A percentile compares a stretch with the other conserved stretches of the same genome.
phyloP scores from a whole-genome alignment of 2,797 vertebrate genomes.

The Schizopygopsis malacanthus region DNA sequence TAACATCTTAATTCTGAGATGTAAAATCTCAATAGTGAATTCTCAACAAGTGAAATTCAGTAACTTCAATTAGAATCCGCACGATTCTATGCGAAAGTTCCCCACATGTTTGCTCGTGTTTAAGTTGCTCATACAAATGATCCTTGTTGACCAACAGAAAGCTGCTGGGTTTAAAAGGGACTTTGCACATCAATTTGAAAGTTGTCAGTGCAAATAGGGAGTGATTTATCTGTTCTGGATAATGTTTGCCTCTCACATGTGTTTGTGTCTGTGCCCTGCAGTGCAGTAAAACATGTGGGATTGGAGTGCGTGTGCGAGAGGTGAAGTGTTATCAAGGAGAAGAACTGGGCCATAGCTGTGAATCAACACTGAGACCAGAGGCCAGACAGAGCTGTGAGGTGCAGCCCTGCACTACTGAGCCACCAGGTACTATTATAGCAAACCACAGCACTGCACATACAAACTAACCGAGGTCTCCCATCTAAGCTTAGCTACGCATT shows the following conservation, averaged over 20 bases:
- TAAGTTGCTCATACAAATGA: background rate
- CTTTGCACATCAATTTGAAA: background rate
- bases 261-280: conserved; percentile 60
- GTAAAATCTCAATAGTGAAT: background rate
- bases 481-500: background rate
- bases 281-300: conserved; percentile 89
- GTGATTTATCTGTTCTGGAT: background rate
- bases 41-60: background rate
- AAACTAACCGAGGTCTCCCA: background rate
- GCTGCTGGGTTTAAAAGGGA: background rate
- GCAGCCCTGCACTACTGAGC: conserved; percentile 78
- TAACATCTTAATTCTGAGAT: background rate
- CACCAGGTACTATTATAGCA: conserved; percentile 76
- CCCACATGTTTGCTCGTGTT: background rate
- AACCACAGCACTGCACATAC: conserved; percentile 11
- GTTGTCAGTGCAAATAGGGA: background rate
- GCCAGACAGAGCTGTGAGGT: conserved; percentile 80
- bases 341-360: conserved; percentile 81
- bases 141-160: background rate
- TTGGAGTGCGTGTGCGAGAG: conserved; percentile 81
- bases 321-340: conserved; percentile 89
- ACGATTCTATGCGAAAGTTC: background rate
- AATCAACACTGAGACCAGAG: conserved; percentile 78
- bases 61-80: background rate
- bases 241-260: background rate